phyloP scores from a whole-genome alignment of 2,113 vertebrate species.

The Sarotherodon lohbergeri region DNA sequence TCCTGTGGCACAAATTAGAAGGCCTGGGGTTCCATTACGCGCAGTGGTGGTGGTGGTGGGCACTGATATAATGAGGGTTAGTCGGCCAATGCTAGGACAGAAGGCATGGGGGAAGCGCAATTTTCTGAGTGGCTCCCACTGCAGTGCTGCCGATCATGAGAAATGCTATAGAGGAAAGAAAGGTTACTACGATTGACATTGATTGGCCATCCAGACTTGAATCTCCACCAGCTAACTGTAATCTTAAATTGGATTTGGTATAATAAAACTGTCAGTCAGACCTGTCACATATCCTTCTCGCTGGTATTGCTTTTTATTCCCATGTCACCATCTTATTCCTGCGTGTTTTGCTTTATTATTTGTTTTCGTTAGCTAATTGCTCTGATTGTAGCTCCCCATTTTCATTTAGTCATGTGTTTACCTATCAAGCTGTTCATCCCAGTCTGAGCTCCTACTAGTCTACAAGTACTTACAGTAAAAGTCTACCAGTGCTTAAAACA shows the following conservation, averaged over 20 bases:
- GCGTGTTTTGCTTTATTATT: neutral
- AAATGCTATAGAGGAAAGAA: neutral
- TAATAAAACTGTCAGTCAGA: slow-evolving; percentile 4
- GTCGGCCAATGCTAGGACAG: neutral
- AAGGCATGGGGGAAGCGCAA: neutral
- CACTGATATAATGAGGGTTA: slow-evolving; percentile 45
- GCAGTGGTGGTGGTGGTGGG: slow-evolving; percentile 3
- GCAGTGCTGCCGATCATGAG: neutral
- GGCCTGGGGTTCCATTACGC: slow-evolving; percentile 14
- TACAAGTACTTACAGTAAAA: neutral
- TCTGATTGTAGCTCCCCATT: neutral
- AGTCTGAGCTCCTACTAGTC: neutral
- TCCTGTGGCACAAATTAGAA: slow-evolving; percentile 25
- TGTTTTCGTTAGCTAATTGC: slow-evolving; percentile 15
- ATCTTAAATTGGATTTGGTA: neutral
- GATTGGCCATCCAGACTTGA: neutral
- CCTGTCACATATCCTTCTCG: neutral
- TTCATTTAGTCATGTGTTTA: slow-evolving; percentile 18
- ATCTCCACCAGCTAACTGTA: neutral
- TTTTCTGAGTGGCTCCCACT: neutral
- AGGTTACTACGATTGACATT: neutral
- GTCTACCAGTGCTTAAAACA: neutral
- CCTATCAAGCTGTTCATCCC: neutral
- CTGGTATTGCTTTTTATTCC: neutral
- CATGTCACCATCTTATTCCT: neutral